phyloP scores from a whole-genome alignment of 2,888 invertebrate genomes.

The Mythimna impura region DNA sequence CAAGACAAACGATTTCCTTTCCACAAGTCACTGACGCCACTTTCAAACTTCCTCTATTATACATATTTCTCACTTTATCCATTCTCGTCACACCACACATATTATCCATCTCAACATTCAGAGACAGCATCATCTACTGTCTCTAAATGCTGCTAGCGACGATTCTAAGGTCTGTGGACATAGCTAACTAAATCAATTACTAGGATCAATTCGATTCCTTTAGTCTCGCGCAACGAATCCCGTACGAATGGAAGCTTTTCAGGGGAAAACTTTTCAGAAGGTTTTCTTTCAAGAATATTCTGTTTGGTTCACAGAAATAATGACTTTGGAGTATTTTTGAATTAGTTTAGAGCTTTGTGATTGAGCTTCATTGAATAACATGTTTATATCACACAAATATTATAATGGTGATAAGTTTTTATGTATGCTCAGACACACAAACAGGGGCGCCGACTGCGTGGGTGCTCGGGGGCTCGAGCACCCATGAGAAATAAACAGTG shows the following conservation, averaged over 20 bases:
- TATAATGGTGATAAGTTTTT: no score
- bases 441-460: no score
- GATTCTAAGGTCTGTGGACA: slow-evolving; percentile 24
- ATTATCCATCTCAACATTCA: no score
- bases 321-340: slow-evolving; percentile 22
- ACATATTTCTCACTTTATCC: no score
- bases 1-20: no score
- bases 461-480: no score
- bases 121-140: neutral
- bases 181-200: slow-evolving; percentile 65
- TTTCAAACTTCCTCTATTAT: no score
- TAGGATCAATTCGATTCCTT: slow-evolving; percentile 63
- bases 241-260: slow-evolving; percentile 52
- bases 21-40: no score
- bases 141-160: no score
- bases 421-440: no score
- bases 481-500: no score
- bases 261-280: slow-evolving; percentile 40
- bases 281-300: slow-evolving; percentile 37
- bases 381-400: neutral
- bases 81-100: no score
- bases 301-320: slow-evolving; percentile 28
- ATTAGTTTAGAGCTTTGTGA: neutral
- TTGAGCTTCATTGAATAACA: neutral
- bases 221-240: slow-evolving; percentile 52